phyloP scores from a whole-genome alignment of 1,140 invertebrate species.

The Paraescarpia echinospica region DNA sequence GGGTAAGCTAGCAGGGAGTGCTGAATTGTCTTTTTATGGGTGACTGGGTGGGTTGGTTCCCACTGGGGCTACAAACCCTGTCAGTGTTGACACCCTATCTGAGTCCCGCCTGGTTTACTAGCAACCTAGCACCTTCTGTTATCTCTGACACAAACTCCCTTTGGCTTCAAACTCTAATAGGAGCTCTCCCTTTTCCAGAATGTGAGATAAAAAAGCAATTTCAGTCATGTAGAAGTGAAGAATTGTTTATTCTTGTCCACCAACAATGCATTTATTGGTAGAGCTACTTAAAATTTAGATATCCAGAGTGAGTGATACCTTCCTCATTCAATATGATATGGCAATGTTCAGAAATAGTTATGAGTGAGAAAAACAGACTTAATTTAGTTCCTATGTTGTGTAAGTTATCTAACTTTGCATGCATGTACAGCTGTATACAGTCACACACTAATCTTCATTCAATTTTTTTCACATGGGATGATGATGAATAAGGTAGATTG shows the following conservation, averaged over 20 bases:
- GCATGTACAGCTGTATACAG: background rate
- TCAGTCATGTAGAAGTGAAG: background rate
- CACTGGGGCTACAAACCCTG: background rate
- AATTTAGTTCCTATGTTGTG: background rate
- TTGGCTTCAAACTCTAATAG: background rate
- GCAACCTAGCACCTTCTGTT: background rate
- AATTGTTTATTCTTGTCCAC: background rate
- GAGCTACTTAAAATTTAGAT: background rate
- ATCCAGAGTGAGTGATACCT: too few species aligned
- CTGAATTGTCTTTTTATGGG: constrained; percentile 1
- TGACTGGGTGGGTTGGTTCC: background rate
- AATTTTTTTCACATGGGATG: too few species aligned
- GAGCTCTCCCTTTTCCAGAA: background rate
- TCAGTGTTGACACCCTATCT: background rate
- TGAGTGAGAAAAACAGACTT: background rate
- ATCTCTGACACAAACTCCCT: background rate
- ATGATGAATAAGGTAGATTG: too few species aligned
- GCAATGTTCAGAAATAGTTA: background rate
- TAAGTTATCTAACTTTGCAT: background rate
- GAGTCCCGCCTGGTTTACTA: background rate
- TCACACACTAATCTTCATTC: too few species aligned
- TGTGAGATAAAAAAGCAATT: background rate
- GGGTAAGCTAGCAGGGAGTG: background rate
- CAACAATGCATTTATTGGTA: background rate
- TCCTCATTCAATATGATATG: background rate